phyloP scores from a whole-genome alignment of 2,888 invertebrate genomes.

The Agonopterix alstromeriana region DNA sequence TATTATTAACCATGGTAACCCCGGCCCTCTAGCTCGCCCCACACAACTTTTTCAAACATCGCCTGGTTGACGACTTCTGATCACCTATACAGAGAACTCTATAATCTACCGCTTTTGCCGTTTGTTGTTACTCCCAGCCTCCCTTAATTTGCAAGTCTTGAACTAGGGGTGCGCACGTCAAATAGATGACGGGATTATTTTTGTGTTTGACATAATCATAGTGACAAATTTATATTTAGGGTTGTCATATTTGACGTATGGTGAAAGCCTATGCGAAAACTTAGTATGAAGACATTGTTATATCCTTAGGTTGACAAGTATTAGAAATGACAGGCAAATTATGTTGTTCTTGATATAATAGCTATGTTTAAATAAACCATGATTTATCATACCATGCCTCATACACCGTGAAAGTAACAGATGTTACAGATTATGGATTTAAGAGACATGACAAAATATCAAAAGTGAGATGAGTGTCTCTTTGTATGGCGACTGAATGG shows the following conservation, averaged over 20 bases:
- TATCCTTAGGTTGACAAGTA: neutral
- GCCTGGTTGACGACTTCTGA: conserved; percentile 58
- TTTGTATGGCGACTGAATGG: conserved; percentile 35
- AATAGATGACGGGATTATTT: conserved; percentile 75
- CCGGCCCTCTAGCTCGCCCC: conserved; percentile 42
- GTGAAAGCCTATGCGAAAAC: conserved; percentile 7
- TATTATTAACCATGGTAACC: conserved; percentile 72
- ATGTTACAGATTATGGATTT: conserved; percentile 25
- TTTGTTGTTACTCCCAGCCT: conserved; percentile 39
- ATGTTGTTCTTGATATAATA: neutral
- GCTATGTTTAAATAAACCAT: neutral
- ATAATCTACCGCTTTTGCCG: conserved; percentile 59
- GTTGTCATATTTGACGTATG: conserved; percentile 50
- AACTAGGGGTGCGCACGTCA: conserved; percentile 59
- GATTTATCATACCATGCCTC: neutral
- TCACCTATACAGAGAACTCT: conserved; percentile 65
- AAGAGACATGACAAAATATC: conserved; percentile 27
- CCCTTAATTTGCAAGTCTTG: conserved; percentile 66
- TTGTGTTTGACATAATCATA: conserved; percentile 77
- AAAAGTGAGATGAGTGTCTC: conserved; percentile 37
- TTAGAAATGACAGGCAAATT: neutral
- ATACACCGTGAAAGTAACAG: conserved; percentile 23
- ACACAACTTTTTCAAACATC: conserved; percentile 59
- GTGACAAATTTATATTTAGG: conserved; percentile 72
- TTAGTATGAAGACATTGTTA: too few relatives aligned